These are phyloP conservation scores for Pristionchus entomophagus DNA, from an alignment of 2,888 invertebrate species.

Conservation along the genomic window DNA sequence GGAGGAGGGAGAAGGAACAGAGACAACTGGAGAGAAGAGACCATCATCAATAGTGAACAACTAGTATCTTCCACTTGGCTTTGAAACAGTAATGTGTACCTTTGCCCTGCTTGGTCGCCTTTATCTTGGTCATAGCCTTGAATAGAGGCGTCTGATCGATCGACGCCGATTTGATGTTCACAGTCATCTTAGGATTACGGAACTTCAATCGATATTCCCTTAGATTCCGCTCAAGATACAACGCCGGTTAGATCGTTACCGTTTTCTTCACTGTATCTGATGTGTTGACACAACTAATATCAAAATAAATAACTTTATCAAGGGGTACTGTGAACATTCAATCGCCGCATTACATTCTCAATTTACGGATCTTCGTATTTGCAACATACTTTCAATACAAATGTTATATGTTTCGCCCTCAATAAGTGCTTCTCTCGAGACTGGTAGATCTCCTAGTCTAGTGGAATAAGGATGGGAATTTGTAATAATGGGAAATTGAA, in stretches of 20 bases:
- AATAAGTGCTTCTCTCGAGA: background rate
- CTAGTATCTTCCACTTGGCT: background rate
- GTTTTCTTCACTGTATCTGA: background rate
- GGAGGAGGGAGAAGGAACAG: background rate
- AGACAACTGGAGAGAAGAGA: constrained; percentile 5
- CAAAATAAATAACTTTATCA: constrained; percentile 3
- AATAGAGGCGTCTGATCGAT: constrained; percentile 62
- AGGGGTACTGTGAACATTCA: constrained; percentile 19
- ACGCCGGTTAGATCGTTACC: background rate
- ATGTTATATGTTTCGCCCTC: background rate
- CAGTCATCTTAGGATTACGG: background rate
- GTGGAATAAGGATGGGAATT: background rate
- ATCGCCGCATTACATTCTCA: background rate
- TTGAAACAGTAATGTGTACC: background rate
- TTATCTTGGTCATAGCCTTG: constrained; percentile 58
- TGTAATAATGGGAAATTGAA: background rate
- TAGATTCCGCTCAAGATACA: constrained; percentile 21
- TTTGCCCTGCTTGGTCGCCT: constrained; percentile 49
- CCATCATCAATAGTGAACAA: background rate
- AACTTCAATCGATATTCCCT: background rate
- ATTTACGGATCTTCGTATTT: constrained; percentile 7
- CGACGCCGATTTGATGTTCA: background rate
- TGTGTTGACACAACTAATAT: background rate
- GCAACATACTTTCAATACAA: background rate
- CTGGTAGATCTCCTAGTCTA: background rate